A percentile compares a stretch with the other conserved stretches of the same genome.
Evolutionary conservation across 2,888 invertebrate genomes (phyloP).

Genomic region (Lycophotia porphyrea): DNA sequence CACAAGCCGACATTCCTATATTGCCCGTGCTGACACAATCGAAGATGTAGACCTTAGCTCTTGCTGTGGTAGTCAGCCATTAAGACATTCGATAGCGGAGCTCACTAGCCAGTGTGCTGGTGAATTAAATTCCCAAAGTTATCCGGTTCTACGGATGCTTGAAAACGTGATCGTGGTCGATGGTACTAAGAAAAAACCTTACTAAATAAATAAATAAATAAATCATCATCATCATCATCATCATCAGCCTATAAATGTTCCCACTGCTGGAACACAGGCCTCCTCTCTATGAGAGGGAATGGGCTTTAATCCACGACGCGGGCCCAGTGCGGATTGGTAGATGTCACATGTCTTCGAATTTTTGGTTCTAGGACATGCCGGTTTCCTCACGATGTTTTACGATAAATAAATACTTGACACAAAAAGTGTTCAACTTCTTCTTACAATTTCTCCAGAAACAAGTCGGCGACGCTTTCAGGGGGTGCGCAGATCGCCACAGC

Average conservation of each 20-base stretch:
- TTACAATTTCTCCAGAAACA: constrained; percentile 74
- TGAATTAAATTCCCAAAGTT: background rate
- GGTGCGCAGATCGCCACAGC: constrained; percentile 78
- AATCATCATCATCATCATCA: too few species aligned
- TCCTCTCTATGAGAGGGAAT: too few species aligned
- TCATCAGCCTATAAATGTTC: too few species aligned
- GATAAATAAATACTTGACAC: too few species aligned
- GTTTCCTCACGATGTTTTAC: too few species aligned
- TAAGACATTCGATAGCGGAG: background rate
- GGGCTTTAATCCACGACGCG: too few species aligned
- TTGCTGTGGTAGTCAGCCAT: background rate
- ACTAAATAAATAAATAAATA: too few species aligned
- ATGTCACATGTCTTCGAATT: too few species aligned
- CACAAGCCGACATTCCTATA: background rate
- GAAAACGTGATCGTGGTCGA: background rate
- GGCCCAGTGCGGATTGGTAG: too few species aligned
- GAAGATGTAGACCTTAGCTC: background rate
- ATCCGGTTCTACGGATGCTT: background rate
- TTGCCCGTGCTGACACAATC: background rate
- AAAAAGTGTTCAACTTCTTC: constrained; percentile 28
- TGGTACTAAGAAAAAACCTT: background rate
- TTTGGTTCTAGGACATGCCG: too few species aligned
- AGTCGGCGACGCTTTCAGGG: constrained; percentile 66
- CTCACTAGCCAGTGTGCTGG: background rate
- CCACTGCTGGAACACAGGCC: too few species aligned